These are phyloP conservation scores for Heliconius eleuchia DNA, from an alignment of 1,140 invertebrate genomes.

Conservation along the genomic window DNA sequence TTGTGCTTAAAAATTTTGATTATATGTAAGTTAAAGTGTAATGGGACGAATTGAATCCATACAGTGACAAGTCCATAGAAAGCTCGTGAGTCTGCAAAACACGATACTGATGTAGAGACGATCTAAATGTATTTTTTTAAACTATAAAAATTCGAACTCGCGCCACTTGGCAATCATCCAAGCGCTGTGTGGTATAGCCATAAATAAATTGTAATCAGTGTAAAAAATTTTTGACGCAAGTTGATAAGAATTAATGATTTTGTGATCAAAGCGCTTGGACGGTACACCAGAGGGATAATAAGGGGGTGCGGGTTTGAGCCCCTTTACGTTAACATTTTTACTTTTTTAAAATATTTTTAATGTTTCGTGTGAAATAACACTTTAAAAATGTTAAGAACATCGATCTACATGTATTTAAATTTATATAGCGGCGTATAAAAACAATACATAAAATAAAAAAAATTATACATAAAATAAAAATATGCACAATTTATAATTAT, in stretches of 20 bases:
- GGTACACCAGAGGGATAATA: no score
- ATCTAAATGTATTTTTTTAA: neutral
- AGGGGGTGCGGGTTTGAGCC: no score
- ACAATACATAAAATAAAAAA: neutral
- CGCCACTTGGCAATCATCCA: no score
- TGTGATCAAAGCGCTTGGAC: no score
- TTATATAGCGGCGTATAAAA: neutral
- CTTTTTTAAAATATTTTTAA: no score
- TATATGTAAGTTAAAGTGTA: slow-evolving; percentile 42
- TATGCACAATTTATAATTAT: neutral
- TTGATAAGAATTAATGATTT: no score
- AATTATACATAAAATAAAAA: neutral
- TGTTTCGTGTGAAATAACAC: no score
- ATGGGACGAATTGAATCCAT: slow-evolving; percentile 36
- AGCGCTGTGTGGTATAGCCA: no score
- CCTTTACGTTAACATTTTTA: no score
- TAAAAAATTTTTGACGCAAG: no score
- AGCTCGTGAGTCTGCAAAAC: slow-evolving; percentile 37
- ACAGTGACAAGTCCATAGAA: slow-evolving; percentile 32
- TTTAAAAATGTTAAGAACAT: no score
- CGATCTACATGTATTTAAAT: neutral
- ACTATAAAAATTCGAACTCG: neutral
- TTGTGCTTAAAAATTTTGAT: neutral
- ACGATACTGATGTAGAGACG: slow-evolving; percentile 12
- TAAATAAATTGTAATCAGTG: no score